These are phyloP conservation scores for Bombyx mandarina DNA, from an alignment of 1,140 invertebrate species.

Conservation along the genomic window DNA sequence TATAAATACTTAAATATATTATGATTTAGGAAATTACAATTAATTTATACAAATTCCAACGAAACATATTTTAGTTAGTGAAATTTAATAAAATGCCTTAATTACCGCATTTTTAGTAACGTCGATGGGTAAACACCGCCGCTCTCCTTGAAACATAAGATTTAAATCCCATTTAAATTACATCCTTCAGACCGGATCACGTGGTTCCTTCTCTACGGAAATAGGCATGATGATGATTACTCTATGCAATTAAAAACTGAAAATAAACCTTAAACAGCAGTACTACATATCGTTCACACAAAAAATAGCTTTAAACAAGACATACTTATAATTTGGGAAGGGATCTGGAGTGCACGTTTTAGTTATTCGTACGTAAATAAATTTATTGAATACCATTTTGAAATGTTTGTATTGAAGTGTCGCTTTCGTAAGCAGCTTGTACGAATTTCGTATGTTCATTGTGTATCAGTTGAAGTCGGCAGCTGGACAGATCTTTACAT, in stretches of 20 bases:
- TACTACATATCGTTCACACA: not conserved
- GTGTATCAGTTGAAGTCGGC: conserved; percentile 23
- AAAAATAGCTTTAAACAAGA: not conserved
- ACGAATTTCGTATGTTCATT: conserved; percentile 23
- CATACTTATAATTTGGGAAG: too few relatives aligned
- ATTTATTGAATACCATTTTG: too few relatives aligned
- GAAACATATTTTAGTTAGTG: not conserved
- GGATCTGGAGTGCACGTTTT: too few relatives aligned
- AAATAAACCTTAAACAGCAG: not conserved
- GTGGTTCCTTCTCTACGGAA: too few relatives aligned
- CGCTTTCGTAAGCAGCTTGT: conserved; percentile 1
- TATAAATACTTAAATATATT: conserved; percentile 58
- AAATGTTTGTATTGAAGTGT: conserved; percentile 1
- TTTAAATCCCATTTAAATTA: too few relatives aligned
- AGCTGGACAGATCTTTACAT: conserved; percentile 48
- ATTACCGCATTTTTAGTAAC: too few relatives aligned
- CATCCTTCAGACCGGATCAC: too few relatives aligned
- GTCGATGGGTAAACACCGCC: too few relatives aligned
- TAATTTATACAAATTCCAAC: not conserved
- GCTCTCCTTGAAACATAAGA: too few relatives aligned
- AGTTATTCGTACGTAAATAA: too few relatives aligned
- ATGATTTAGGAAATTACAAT: conserved; percentile 61
- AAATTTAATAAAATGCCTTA: too few relatives aligned
- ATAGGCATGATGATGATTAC: too few relatives aligned
- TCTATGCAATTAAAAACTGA: not conserved